Percentiles rank a stretch among this genome's conserved stretches.
These are phyloP conservation scores for Pachyramphus minor DNA, from an alignment of 2,113 vertebrate species.

Conservation along the genomic window DNA sequence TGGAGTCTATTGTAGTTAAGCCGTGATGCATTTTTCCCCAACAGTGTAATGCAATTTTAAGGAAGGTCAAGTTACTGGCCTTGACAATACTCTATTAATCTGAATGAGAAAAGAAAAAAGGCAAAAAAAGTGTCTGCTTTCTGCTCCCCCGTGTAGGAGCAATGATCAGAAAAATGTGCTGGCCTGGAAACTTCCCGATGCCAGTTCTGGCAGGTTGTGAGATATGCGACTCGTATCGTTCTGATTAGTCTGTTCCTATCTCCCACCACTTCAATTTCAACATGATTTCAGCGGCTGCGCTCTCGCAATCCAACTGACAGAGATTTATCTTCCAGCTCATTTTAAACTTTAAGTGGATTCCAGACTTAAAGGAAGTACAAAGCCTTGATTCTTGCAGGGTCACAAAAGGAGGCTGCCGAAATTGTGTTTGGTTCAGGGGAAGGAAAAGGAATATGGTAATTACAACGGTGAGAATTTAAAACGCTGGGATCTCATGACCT, in stretches of 20 bases:
- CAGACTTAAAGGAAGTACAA: constrained; percentile 25
- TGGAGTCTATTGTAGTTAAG: constrained; percentile 47
- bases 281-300: background rate
- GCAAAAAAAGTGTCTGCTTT: constrained; percentile 9
- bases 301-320: background rate
- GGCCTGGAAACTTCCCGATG: constrained; percentile 39
- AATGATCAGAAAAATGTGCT: constrained; percentile 44
- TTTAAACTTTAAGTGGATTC: constrained; percentile 59
- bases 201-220: constrained; percentile 35
- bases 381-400: constrained; percentile 37
- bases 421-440: background rate
- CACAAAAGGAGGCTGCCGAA: background rate
- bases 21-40: constrained; percentile 53
- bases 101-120: constrained; percentile 39
- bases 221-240: background rate
- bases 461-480: background rate
- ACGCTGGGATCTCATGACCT: background rate
- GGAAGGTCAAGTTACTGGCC: constrained; percentile 62
- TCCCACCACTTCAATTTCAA: constrained; percentile 49
- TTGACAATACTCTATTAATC: constrained; percentile 65
- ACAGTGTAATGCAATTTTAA: constrained; percentile 54
- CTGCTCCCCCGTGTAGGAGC: background rate
- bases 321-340: constrained; percentile 49
- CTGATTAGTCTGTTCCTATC: constrained; percentile 61
- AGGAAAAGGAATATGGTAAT: constrained; percentile 34